Percentiles rank a stretch among this genome's conserved stretches.
Conservation (phyloP, 2,888 invertebrate species). For the Agonopterix subpropinquella region DNA sequence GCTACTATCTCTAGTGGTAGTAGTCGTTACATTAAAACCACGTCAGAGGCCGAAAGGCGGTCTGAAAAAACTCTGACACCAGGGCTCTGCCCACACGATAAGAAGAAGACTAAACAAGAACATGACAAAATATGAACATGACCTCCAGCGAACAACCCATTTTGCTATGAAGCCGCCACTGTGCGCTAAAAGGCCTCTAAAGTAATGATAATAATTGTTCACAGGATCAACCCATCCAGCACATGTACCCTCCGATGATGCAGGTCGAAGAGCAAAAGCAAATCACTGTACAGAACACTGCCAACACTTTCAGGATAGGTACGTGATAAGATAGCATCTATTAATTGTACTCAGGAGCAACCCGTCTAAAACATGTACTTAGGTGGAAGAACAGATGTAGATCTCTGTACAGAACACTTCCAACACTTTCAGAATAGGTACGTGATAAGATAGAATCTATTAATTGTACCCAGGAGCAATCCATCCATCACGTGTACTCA, state of each 20-base stretch:
- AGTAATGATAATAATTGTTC: not conserved
- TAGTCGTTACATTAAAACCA: too few relatives aligned
- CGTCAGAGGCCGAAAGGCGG: too few relatives aligned
- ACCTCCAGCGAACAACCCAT: too few relatives aligned
- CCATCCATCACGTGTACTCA: slow-evolving; percentile 33
- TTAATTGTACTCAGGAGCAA: slow-evolving; percentile 28
- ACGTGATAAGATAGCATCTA: not conserved
- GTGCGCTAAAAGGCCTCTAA: too few relatives aligned
- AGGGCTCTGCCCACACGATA: too few relatives aligned
- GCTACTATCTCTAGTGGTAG: too few relatives aligned
- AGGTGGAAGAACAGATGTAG: slow-evolving; percentile 34
- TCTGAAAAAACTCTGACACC: too few relatives aligned
- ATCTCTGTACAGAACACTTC: slow-evolving; percentile 32
- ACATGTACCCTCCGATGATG: slow-evolving; percentile 15
- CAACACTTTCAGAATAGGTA: slow-evolving; percentile 53
- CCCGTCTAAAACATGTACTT: slow-evolving; percentile 33
- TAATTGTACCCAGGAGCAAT: slow-evolving; percentile 29
- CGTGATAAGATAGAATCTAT: not conserved
- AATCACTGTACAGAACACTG: slow-evolving; percentile 27
- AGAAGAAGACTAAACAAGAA: too few relatives aligned
- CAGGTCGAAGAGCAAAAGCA: slow-evolving; percentile 23
- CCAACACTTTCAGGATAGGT: slow-evolving; percentile 49
- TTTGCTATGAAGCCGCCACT: too few relatives aligned
- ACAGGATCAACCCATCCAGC: slow-evolving; percentile 43
- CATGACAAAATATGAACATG: too few relatives aligned